Base-by-base conservation (phyloP, 2,888 invertebrate species). In the Andrena trimmerana region DNA sequence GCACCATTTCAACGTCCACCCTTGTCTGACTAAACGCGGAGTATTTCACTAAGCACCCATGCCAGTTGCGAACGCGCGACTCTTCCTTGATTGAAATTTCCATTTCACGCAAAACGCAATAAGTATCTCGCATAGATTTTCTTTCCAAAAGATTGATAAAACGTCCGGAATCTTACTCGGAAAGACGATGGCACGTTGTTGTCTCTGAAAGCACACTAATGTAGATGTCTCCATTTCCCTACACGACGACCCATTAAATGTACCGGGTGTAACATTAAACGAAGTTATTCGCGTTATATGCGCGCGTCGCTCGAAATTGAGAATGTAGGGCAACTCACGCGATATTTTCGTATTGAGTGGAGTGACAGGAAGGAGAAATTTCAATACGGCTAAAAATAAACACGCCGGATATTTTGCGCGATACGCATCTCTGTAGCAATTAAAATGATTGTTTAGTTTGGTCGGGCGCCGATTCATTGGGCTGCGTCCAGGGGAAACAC, bases 391-490 rank as follows among this genome's bases (percentile, higher is more conserved):
- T n/a, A n/a, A 20, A 52, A 52, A 20, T 52, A 52, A 52, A 52
- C 20, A 20, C 8, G 20, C 0, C 20, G 7, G 8, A 57, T 24
- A 57, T 57, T 24, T 20, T 4, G 27, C 57, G 24, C 24, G 24
- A 20, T 20, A 24, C 24, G 24, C 10, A 57, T 24, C 24, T 10
- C 4, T 24, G 20, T 27, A 57, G 54, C 48, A 59, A 70, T n/a
- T 42, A 10, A 60, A 42, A 52, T 31, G 62, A 2, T 67, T 63
- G 70, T 48, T 92, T 94, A 97, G 97, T 97, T 97, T 92, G 97
- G 97, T 27, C 94, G 97, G 76, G 96, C 97, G 8, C 97, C 97
- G 13, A 96, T 97, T 85, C 97, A 97, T 92, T 97, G 97, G 97
- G 97, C 97, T 13, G 96, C 97, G 0, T 97, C 97, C 68, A 94